Conservation (phyloP, 2,888 invertebrate species). For the Rhabditoides inermis region DNA sequence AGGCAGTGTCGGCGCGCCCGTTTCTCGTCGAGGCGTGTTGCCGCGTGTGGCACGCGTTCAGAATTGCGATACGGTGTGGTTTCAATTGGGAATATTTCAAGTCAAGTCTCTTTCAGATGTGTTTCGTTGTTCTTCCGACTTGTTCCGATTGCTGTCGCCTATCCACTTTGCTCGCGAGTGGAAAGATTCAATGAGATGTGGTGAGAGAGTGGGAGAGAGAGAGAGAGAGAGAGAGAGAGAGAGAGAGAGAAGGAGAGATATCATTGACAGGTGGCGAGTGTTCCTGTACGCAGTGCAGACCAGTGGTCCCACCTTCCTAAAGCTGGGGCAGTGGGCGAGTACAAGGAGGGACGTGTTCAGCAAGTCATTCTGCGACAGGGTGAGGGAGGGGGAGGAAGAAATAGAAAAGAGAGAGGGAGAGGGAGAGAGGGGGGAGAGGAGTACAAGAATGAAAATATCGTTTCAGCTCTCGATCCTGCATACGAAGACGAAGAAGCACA, state of each 20-base stretch:
- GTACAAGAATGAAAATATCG: no score
- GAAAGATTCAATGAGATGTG: slow-evolving; percentile 18
- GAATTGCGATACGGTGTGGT: slow-evolving; percentile 4
- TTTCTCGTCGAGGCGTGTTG: no score
- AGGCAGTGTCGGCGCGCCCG: no score
- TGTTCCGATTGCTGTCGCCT: slow-evolving; percentile 19
- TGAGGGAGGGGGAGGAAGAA: no score
- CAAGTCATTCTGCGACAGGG: slow-evolving; percentile 54
- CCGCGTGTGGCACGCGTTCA: slow-evolving; percentile 1
- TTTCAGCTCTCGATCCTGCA: slow-evolving; percentile 33
- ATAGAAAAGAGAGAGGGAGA: no score
- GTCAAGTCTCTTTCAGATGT: slow-evolving; percentile 7
- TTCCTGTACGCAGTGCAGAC: no score
- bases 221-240: no score
- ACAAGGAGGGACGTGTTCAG: slow-evolving; percentile 58
- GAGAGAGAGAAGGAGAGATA: no score
- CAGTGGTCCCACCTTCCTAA: slow-evolving; percentile 58
- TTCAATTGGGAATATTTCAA: no score
- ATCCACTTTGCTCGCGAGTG: slow-evolving; percentile 17
- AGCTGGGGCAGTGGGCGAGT: slow-evolving; percentile 59
- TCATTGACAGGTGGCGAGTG: no score
- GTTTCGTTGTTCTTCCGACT: slow-evolving; percentile 21
- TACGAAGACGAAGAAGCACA: slow-evolving; percentile 31
- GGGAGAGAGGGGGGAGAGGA: no score
- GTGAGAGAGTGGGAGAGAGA: no score